Evolutionary conservation across 2,888 invertebrate genomes (phyloP), one percentile per base, ranked within the genome.

Genomic region (Suillia variegata): DNA sequence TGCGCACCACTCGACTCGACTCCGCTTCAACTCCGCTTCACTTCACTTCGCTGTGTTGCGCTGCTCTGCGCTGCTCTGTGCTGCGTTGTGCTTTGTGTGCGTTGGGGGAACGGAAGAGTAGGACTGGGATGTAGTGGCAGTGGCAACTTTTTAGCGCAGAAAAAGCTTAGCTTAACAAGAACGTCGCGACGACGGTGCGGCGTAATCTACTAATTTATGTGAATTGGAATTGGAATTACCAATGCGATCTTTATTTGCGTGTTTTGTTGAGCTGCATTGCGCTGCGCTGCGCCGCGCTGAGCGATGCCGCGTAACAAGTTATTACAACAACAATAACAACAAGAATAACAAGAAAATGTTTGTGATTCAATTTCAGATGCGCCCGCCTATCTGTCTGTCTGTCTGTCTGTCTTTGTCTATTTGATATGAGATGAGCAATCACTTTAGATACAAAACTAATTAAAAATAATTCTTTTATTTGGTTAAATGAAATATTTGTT

Each of bases 231-330:
- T n/a, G n/a, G n/a, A n/a, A n/a, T n/a, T n/a, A 68, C 70, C 50
- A 70, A 70, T 72, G 62, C 72, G 70, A 71, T 70, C 73, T 75
- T 76, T 69, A 70, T 67, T 71, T 60, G 68, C 66, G 69, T 68
- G 62, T 38, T 48, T 48, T 31, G 38, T 42, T 52, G 51, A 18
- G 45, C n/a, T 26, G 26, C 26, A 26, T 26, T 26, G n/a, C n/a
- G n/a, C n/a, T n/a, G n/a, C n/a, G n/a, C n/a, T n/a, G n/a, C 15
- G 15, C 5, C 38, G 38, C n/a, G 38, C 38, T 38, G 38, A 6
- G 38, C 8, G 38, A 4, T n/a, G 38, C n/a, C 15, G 5, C n/a
- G 38, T 13, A 38, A 38, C 38, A 13, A 38, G 38, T 38, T 38
- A 38, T 38, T 38, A 38, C 38, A 38, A 38, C 6, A n/a, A n/a